Conservation (phyloP, 2,888 invertebrate species). For the Callimorpha dominula region DNA sequence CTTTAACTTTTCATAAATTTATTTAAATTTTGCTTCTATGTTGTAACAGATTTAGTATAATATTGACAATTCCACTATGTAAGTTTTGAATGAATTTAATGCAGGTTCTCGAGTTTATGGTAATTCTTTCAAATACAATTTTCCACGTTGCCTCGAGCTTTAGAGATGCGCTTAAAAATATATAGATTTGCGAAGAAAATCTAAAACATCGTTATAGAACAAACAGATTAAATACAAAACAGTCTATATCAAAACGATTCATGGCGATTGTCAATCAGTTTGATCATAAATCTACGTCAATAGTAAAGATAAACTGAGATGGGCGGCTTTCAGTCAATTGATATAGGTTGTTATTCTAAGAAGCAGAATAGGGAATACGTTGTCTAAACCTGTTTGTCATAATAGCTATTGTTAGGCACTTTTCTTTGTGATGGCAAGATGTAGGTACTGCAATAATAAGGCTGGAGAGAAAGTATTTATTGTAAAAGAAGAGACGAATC, state of each 20-base stretch:
- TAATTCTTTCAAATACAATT: too few species aligned
- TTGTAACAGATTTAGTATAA: too few species aligned
- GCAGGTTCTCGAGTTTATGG: too few species aligned
- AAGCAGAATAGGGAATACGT: constrained; percentile 29
- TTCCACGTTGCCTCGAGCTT: too few species aligned
- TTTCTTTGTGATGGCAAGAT: not conserved
- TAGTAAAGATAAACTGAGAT: constrained; percentile 46
- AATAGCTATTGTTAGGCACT: constrained; percentile 19
- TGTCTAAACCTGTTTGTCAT: constrained; percentile 14
- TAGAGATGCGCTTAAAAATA: too few species aligned
- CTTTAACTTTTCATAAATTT: too few species aligned
- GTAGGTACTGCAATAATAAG: too few species aligned
- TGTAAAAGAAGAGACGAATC: not conserved
- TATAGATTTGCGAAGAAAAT: not conserved
- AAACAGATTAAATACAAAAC: not conserved
- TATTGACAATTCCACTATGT: too few species aligned
- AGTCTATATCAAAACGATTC: constrained; percentile 24
- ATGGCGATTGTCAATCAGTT: constrained; percentile 63
- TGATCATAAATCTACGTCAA: constrained; percentile 66
- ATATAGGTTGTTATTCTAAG: constrained; percentile 51
- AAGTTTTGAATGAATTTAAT: too few species aligned
- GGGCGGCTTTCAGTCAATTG: constrained; percentile 60
- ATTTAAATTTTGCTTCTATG: too few species aligned
- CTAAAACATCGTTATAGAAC: not conserved
- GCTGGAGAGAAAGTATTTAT: too few species aligned